Conservation (phyloP, 2,113 vertebrate genomes). For the Oenanthe melanoleuca region DNA sequence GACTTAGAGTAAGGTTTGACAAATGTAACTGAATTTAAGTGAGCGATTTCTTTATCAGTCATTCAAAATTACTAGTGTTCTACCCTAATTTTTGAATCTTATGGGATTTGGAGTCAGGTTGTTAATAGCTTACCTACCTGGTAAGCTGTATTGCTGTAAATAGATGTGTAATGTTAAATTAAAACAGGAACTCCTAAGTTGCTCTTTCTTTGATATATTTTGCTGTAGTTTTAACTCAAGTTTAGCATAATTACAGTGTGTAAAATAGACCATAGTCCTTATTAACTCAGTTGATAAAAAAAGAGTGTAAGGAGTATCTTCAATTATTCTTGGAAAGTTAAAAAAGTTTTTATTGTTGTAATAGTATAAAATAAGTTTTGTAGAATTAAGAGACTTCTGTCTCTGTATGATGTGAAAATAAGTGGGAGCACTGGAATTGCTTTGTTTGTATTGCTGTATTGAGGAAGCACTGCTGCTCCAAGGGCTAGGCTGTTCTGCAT, state of each 20-base stretch:
- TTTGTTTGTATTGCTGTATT: background rate
- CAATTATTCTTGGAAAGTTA: background rate
- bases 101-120: background rate
- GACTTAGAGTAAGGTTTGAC: background rate
- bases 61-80: background rate
- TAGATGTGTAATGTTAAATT: background rate
- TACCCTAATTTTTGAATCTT: background rate
- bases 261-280: background rate
- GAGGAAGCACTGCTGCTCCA: background rate
- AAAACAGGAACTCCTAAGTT: background rate
- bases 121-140: background rate
- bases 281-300: background rate
- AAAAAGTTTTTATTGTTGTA: background rate
- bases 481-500: background rate
- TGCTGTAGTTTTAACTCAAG: background rate
- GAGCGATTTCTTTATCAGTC: background rate
- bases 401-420: background rate
- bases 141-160: background rate
- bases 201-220: background rate
- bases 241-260: background rate
- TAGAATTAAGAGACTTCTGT: background rate
- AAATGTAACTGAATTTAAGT: background rate
- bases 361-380: background rate
- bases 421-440: background rate
- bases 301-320: background rate